Conservation (phyloP, 1,140 invertebrate genomes). For the Drosophila ambigua region DNA sequence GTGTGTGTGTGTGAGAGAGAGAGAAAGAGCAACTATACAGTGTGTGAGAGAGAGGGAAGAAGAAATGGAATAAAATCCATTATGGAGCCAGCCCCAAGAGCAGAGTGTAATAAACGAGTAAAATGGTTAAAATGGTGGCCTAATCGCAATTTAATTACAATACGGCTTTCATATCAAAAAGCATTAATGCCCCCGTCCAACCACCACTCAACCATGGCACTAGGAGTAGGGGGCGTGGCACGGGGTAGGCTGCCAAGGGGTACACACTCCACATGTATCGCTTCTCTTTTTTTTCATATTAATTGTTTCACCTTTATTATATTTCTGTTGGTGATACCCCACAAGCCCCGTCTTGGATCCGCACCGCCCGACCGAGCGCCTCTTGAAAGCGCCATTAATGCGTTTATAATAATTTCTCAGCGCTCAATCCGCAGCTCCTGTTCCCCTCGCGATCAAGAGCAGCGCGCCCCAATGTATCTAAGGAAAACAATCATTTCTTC, state of each 20-base stretch:
- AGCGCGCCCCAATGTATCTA: slow-evolving; percentile 23
- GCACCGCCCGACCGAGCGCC: too few relatives aligned
- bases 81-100: slow-evolving; percentile 71
- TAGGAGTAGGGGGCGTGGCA: slow-evolving; percentile 52
- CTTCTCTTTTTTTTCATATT: slow-evolving; percentile 71
- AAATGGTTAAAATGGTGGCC: slow-evolving; percentile 83
- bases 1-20: slow-evolving; percentile 39
- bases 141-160: slow-evolving; percentile 83
- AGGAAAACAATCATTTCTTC: slow-evolving; percentile 23
- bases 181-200: slow-evolving; percentile 66
- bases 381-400: slow-evolving; percentile 70
- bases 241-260: slow-evolving; percentile 30
- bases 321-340: slow-evolving; percentile 69
- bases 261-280: slow-evolving; percentile 65
- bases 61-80: slow-evolving; percentile 81
- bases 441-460: slow-evolving; percentile 24
- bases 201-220: slow-evolving; percentile 42
- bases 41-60: neutral
- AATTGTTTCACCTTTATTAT: slow-evolving; percentile 82
- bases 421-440: slow-evolving; percentile 54
- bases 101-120: slow-evolving; percentile 75
- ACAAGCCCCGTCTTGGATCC: slow-evolving; percentile 2
- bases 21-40: neutral
- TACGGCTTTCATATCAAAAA: slow-evolving; percentile 82
- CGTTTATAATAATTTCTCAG: slow-evolving; percentile 81